Conservation (phyloP, 2,113 vertebrate species). For the Caranx ignobilis region DNA sequence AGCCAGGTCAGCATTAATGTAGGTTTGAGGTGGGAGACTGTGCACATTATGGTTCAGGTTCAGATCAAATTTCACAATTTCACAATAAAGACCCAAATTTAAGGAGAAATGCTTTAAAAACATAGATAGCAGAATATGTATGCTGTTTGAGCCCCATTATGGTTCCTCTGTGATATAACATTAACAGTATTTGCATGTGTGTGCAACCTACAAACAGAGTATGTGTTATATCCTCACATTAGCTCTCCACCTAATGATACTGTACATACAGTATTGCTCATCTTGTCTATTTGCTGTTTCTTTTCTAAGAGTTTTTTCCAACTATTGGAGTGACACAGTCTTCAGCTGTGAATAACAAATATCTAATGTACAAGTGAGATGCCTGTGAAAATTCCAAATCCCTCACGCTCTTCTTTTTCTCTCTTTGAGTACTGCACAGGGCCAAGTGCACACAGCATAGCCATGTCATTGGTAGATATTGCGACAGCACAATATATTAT, state of each 20-base stretch:
- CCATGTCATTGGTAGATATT: not conserved
- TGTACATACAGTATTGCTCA: constrained; percentile 20
- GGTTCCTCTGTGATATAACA: not conserved
- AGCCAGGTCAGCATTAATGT: constrained; percentile 17
- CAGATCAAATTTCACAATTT: constrained; percentile 37
- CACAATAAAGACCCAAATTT: not conserved
- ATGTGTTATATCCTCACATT: constrained; percentile 9
- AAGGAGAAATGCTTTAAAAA: too few relatives aligned
- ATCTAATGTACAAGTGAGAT: constrained; percentile 18
- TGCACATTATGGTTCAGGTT: constrained; percentile 20
- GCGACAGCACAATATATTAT: constrained; percentile 39
- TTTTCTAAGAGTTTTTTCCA: constrained; percentile 25
- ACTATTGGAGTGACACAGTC: constrained; percentile 33
- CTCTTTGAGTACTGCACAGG: constrained; percentile 2
- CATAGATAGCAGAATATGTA: not conserved
- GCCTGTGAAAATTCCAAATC: constrained; percentile 4
- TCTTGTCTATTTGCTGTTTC: constrained; percentile 6
- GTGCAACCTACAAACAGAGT: constrained; percentile 20
- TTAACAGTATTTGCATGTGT: constrained; percentile 13
- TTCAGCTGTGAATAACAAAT: constrained; percentile 39
- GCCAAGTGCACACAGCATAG: constrained; percentile 6
- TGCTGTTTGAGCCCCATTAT: not conserved
- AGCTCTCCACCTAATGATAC: constrained; percentile 36
- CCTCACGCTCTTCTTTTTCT: constrained; percentile 4
- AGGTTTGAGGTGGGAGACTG: constrained; percentile 6